These are phyloP conservation scores for Abramis brama DNA, from an alignment of 2,113 vertebrate species.

Conservation along the genomic window DNA sequence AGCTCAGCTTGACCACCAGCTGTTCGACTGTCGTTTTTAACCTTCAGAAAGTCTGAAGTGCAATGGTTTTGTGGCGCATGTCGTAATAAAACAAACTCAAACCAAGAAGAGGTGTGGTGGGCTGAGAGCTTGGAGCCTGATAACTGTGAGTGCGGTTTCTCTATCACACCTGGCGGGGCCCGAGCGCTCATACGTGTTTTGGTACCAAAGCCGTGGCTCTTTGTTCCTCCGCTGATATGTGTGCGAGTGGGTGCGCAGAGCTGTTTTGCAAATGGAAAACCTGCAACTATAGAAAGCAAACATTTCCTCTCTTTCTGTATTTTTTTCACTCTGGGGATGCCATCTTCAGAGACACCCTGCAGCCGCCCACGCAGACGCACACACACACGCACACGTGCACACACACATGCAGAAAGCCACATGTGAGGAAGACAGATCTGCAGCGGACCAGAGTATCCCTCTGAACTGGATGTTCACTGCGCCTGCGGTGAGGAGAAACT, in stretches of 20 bases:
- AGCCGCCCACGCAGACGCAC: slow-evolving; percentile 66
- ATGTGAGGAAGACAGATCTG: slow-evolving; percentile 53
- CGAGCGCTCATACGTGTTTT: background rate
- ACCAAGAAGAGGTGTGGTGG: slow-evolving; percentile 28
- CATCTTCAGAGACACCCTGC: slow-evolving; percentile 72
- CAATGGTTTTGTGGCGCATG: background rate
- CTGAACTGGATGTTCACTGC: slow-evolving; percentile 68
- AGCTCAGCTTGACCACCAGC: background rate
- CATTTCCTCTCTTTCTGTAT: slow-evolving; percentile 45
- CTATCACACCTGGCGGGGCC: slow-evolving; percentile 21
- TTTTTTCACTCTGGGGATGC: slow-evolving; percentile 69
- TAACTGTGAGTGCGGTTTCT: slow-evolving; percentile 18
- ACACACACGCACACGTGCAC: background rate
- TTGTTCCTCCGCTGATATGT: slow-evolving; percentile 8
- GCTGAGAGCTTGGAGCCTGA: background rate
- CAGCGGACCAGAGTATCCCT: slow-evolving; percentile 61
- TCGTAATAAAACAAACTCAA: slow-evolving; percentile 7
- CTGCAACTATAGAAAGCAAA: slow-evolving; percentile 47
- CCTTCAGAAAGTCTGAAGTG: background rate
- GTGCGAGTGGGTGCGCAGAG: slow-evolving; percentile 26
- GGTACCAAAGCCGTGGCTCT: slow-evolving; percentile 7
- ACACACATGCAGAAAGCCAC: slow-evolving; percentile 48
- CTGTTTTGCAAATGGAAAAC: slow-evolving; percentile 53
- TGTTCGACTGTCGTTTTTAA: background rate
- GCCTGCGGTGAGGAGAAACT: slow-evolving; percentile 53